These are phyloP conservation scores for Phaethornis superciliosus DNA, from an alignment of 2,113 vertebrate genomes.

Conservation along the genomic window DNA sequence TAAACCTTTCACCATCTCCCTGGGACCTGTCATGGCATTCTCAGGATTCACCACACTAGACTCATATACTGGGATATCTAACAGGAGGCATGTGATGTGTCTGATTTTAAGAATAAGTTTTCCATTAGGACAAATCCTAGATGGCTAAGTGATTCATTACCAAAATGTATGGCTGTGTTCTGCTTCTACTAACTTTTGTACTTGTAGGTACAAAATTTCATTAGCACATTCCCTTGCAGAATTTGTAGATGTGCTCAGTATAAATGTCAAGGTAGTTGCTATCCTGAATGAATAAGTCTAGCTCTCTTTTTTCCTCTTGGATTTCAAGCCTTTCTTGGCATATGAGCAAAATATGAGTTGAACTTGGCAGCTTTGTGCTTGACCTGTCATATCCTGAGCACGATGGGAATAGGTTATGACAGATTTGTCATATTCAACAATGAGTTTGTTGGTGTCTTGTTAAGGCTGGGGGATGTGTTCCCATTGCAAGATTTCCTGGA, in stretches of 20 bases:
- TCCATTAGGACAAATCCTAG: not conserved
- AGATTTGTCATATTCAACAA: not conserved
- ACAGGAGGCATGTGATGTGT: not conserved
- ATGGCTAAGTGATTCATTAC: not conserved
- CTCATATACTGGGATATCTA: not conserved
- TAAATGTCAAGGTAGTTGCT: not conserved
- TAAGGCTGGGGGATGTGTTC: not conserved
- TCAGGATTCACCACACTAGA: not conserved
- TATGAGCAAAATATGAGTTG: not conserved
- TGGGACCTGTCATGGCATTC: not conserved
- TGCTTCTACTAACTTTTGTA: not conserved
- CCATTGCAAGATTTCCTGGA: not conserved
- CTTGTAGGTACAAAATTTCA: not conserved
- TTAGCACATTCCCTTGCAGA: not conserved
- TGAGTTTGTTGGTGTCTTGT: not conserved
- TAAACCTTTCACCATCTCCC: not conserved
- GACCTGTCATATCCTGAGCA: not conserved
- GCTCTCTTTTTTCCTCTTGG: not conserved
- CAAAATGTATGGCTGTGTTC: not conserved
- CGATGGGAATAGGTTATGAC: not conserved
- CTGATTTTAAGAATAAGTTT: not conserved
- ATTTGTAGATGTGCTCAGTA: not conserved
- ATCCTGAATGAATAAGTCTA: not conserved
- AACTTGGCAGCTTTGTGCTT: conserved; percentile 9
- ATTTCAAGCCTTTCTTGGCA: not conserved